Percentiles rank a stretch among this genome's conserved stretches.
Conservation (phyloP, 2,888 invertebrate genomes). For the Pammene fasciana region DNA sequence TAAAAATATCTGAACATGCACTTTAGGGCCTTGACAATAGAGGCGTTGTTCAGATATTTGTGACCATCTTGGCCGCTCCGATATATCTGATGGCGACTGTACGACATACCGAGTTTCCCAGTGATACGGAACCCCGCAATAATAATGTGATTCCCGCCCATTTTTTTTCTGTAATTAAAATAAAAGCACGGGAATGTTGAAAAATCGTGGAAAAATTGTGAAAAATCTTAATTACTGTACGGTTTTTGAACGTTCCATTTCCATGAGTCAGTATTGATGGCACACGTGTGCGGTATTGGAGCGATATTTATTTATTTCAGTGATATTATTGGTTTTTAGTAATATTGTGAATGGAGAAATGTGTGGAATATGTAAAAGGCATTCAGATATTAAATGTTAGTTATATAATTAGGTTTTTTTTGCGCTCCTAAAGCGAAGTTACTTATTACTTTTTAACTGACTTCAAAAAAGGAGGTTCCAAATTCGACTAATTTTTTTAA, state of each 20-base stretch:
- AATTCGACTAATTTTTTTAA: too few relatives aligned
- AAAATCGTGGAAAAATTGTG: slow-evolving; percentile 17
- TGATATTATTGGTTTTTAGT: slow-evolving; percentile 6
- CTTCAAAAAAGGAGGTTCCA: too few relatives aligned
- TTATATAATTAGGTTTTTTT: too few relatives aligned
- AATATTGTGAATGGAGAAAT: slow-evolving; percentile 7
- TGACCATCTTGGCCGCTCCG: too few relatives aligned
- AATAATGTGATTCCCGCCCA: not conserved
- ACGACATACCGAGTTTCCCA: too few relatives aligned
- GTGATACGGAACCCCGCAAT: slow-evolving; percentile 3
- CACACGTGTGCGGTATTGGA: slow-evolving; percentile 1
- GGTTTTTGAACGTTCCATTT: slow-evolving; percentile 13
- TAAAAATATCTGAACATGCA: too few relatives aligned
- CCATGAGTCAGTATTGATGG: slow-evolving; percentile 16
- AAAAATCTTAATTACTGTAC: slow-evolving; percentile 22
- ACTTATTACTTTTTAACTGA: too few relatives aligned
- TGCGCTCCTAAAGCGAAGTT: too few relatives aligned
- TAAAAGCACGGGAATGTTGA: slow-evolving; percentile 2
- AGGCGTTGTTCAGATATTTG: too few relatives aligned
- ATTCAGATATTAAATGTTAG: not conserved
- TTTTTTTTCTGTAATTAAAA: slow-evolving; percentile 20
- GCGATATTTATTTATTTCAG: not conserved
- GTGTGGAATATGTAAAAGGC: not conserved
- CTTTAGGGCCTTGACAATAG: too few relatives aligned
- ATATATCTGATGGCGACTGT: too few relatives aligned